phyloP scores from a whole-genome alignment of 2,888 invertebrate species.

The Conomelus anceps region DNA sequence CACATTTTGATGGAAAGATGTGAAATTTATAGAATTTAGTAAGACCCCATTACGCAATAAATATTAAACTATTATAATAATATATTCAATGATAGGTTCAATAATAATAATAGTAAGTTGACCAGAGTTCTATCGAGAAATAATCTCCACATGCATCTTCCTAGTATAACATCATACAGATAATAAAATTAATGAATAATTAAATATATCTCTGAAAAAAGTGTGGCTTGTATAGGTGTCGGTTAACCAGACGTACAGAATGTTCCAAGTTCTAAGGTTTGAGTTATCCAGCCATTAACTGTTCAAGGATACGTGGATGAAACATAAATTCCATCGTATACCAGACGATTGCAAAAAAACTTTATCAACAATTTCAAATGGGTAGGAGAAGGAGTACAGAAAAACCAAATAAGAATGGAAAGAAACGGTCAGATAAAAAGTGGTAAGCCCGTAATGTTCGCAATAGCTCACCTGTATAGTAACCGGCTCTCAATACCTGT shows the following conservation, averaged over 20 bases:
- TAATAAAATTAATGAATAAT: no score
- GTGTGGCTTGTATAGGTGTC: no score
- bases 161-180: no score
- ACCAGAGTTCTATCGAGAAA: no score
- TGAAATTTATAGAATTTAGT: no score
- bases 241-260: not conserved
- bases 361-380: not conserved
- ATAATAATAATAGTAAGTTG: no score
- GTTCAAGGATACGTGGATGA: not conserved
- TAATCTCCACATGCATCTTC: no score
- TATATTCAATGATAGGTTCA: no score
- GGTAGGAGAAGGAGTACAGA: not conserved
- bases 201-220: no score
- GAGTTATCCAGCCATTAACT: not conserved
- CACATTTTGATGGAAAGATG: no score
- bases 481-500: not conserved
- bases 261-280: not conserved
- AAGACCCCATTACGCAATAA: no score
- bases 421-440: not conserved
- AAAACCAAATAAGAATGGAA: not conserved
- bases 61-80: no score
- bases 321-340: not conserved
- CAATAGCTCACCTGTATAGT: not conserved
- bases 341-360: not conserved
- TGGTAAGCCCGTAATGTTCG: not conserved